phyloP scores from a whole-genome alignment of 2,113 vertebrate genomes.

The Australoheros scitulus region DNA sequence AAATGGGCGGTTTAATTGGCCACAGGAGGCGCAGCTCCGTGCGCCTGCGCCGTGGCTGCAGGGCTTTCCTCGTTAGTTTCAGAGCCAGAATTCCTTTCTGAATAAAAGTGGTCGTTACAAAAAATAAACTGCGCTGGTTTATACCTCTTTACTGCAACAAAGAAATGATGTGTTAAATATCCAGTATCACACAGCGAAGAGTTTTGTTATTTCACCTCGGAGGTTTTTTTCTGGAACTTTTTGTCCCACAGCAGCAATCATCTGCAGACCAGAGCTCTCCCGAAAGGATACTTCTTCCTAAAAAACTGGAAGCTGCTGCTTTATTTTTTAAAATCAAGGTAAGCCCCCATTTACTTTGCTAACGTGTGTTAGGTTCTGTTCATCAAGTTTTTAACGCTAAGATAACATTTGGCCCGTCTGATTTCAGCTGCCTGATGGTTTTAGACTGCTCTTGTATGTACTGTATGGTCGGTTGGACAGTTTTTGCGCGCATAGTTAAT shows the following conservation, averaged over 20 bases:
- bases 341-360: not conserved
- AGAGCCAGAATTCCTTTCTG: not conserved
- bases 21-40: not conserved
- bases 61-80: accelerated
- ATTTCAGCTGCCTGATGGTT: not conserved
- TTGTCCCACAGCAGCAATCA: not conserved
- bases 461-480: no score
- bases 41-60: not conserved
- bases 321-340: not conserved
- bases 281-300: accelerated
- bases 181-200: accelerated
- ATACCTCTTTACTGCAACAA: accelerated
- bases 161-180: not conserved
- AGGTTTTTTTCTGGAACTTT: not conserved
- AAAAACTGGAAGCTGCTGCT: not conserved
- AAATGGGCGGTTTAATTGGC: not conserved
- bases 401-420: not conserved
- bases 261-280: not conserved
- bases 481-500: not conserved
- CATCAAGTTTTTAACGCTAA: not conserved
- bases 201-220: not conserved
- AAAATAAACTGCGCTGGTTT: not conserved
- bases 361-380: not conserved
- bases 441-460: no score
- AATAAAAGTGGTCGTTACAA: no score